These are phyloP conservation scores for Formicarius rufipectus DNA, from an alignment of 2,113 vertebrate genomes.

Conservation along the genomic window DNA sequence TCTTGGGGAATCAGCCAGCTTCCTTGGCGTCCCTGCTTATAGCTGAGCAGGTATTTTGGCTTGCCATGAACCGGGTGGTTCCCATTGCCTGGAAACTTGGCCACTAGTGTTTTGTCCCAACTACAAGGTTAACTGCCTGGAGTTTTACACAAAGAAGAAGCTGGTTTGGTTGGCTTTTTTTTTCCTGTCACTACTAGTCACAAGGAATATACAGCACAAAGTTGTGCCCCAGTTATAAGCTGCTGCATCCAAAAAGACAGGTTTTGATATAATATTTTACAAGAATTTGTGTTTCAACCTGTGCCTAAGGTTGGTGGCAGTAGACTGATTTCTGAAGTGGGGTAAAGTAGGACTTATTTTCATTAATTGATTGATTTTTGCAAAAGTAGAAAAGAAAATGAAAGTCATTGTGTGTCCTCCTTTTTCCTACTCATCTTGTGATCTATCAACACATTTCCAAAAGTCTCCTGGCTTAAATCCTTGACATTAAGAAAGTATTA, in stretches of 20 bases:
- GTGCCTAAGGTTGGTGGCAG: neutral
- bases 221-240: neutral
- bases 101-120: neutral
- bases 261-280: neutral
- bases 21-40: neutral
- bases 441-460: neutral
- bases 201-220: neutral
- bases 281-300: neutral
- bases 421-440: neutral
- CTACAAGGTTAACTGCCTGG: neutral
- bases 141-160: neutral
- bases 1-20: neutral
- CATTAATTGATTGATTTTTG: neutral
- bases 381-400: neutral
- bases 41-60: conserved; percentile 9
- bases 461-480: neutral
- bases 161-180: neutral
- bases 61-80: neutral
- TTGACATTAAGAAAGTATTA: neutral
- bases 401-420: neutral
- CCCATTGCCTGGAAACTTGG: neutral
- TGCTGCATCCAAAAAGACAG: neutral
- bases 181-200: neutral
- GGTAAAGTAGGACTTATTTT: neutral
- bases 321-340: neutral